A percentile compares a stretch with the other conserved stretches of the same genome.
Evolutionary conservation across 1,140 invertebrate genomes (phyloP).

Genomic region (Venustaconcha ellipsiformis): DNA sequence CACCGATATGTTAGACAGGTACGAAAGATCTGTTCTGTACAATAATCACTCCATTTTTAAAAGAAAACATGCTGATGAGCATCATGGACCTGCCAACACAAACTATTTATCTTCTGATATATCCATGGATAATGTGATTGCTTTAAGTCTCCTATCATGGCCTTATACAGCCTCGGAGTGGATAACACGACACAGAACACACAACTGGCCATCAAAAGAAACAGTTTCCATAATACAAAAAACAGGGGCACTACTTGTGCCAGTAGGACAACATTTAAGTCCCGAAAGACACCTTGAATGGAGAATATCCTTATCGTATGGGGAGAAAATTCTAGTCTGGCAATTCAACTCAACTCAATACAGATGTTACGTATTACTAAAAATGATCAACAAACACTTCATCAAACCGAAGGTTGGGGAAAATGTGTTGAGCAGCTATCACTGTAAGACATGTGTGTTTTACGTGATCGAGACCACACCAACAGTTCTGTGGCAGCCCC

Average conservation of each 20-base stretch:
- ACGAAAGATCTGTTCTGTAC: no score
- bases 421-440: neutral
- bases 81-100: no score
- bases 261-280: neutral
- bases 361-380: constrained; percentile 16
- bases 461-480: constrained; percentile 6
- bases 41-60: no score
- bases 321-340: constrained; percentile 13
- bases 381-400: constrained; percentile 12
- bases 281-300: constrained; percentile 8
- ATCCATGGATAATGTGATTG: no score
- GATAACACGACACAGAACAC: no score
- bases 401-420: constrained; percentile 2
- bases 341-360: constrained; percentile 3
- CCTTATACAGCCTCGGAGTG: no score
- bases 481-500: neutral
- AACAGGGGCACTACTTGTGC: constrained; percentile 4
- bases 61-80: no score
- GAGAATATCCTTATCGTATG: constrained; percentile 15
- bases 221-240: neutral
- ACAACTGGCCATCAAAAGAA: no score
- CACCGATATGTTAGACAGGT: no score
- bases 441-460: constrained; percentile 9
- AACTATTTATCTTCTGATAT: no score
- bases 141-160: no score